These are phyloP conservation scores for Allygus modestus DNA, from an alignment of 2,888 invertebrate species.

Conservation along the genomic window DNA sequence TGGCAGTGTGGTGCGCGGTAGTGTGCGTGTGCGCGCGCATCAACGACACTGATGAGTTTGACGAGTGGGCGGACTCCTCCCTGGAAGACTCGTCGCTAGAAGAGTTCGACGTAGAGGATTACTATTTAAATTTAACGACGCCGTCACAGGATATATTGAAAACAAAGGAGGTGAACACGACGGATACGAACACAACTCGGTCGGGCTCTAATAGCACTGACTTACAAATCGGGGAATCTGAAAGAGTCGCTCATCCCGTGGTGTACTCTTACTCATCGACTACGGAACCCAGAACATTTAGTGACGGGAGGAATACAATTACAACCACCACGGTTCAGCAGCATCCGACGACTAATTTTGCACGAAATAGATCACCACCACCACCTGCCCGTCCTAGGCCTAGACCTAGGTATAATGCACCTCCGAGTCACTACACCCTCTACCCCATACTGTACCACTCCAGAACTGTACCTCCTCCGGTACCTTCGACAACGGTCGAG, in stretches of 20 bases:
- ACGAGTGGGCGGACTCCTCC: constrained; percentile 15
- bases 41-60: background rate
- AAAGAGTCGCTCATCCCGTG: constrained; percentile 47
- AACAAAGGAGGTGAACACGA: background rate
- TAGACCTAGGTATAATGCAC: background rate
- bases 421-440: background rate
- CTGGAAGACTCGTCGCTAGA: constrained; percentile 7
- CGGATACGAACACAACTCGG: background rate
- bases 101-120: constrained; percentile 2
- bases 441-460: constrained; percentile 30
- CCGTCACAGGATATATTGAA: constrained; percentile 8
- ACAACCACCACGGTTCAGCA: constrained; percentile 1
- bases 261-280: constrained; percentile 50
- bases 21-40: constrained; percentile 1
- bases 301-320: background rate
- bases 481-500: constrained; percentile 14
- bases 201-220: background rate
- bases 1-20: constrained; percentile 17
- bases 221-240: constrained; percentile 10
- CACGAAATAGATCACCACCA: background rate
- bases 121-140: constrained; percentile 15
- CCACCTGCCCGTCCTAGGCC: background rate
- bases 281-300: constrained; percentile 15
- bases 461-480: background rate
- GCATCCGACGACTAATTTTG: background rate